Conservation (phyloP, 2,113 vertebrate species). For the Oreocharis arfaki region DNA sequence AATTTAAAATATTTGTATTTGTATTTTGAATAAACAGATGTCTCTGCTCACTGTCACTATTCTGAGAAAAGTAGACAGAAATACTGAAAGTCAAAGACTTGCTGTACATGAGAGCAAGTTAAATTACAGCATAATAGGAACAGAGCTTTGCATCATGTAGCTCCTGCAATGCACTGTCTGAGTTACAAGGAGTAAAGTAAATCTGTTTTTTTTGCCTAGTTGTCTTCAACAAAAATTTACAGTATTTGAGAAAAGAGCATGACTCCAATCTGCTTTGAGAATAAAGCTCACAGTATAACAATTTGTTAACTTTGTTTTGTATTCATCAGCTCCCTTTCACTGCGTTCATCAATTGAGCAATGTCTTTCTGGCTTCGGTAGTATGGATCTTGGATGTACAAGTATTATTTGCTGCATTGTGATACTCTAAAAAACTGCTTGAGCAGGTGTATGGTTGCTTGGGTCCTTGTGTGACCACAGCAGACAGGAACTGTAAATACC, state of each 20-base stretch:
- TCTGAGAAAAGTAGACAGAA: background rate
- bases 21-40: background rate
- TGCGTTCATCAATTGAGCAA: background rate
- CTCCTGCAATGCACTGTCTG: background rate
- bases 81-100: background rate
- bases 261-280: background rate
- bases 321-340: background rate
- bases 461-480: background rate
- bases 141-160: background rate
- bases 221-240: background rate
- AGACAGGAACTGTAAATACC: background rate
- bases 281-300: background rate
- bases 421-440: background rate
- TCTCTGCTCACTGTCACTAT: background rate
- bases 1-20: background rate
- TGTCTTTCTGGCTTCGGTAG: background rate
- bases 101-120: background rate
- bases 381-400: background rate
- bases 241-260: background rate
- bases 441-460: background rate
- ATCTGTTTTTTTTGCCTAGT: background rate
- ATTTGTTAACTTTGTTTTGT: background rate
- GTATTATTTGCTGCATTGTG: background rate
- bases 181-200: background rate
- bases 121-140: background rate